A percentile compares a stretch with the other conserved stretches of the same genome.
Conservation (phyloP, 2,113 vertebrate genomes). For the Crotalus horridus region DNA sequence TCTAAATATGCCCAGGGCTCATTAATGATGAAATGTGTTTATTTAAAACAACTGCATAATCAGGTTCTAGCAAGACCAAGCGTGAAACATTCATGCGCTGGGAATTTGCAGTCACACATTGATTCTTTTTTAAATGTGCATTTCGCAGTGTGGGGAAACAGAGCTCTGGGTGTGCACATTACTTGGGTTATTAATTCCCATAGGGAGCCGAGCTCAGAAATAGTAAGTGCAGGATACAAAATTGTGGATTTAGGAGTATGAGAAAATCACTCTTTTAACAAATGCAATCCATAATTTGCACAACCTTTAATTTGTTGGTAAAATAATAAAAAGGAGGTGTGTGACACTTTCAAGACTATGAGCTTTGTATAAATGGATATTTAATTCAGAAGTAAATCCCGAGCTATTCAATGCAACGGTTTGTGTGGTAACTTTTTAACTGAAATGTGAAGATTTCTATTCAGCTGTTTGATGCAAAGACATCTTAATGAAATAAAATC, state of each 20-base stretch:
- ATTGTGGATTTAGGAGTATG: constrained; percentile 31
- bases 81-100: constrained; percentile 59
- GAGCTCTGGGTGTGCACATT: background rate
- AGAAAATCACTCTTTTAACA: background rate
- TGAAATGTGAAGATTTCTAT: background rate
- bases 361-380: background rate
- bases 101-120: constrained; percentile 55
- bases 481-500: background rate
- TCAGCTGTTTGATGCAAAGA: background rate
- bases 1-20: constrained; percentile 66
- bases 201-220: background rate
- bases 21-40: constrained; percentile 69
- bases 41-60: constrained; percentile 68
- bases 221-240: background rate
- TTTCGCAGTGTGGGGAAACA: constrained; percentile 32
- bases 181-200: constrained; percentile 6
- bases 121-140: constrained; percentile 45
- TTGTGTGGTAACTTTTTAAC: background rate
- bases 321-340: background rate
- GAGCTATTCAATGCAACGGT: background rate
- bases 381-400: background rate
- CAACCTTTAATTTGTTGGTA: background rate
- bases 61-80: constrained; percentile 48
- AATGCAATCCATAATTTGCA: background rate
- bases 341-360: background rate